Evolutionary conservation across 2,888 invertebrate genomes (phyloP), one percentile per base, ranked within the genome.

Genomic region (Epinotia demarniana): DNA sequence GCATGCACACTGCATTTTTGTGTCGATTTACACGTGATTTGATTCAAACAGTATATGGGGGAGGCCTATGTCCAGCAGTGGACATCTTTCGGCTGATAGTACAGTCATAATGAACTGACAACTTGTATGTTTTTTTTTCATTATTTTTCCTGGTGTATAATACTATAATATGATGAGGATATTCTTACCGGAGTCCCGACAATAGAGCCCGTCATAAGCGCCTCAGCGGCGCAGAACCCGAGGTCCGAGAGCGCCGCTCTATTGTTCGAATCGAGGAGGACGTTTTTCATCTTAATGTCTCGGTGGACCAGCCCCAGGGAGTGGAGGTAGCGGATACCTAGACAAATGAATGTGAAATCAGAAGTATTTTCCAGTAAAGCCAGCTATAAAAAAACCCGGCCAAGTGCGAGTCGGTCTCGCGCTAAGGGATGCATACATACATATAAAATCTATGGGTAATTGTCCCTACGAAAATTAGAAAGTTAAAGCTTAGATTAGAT

Each of bases 241-340:
- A 98, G 95, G 92, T 98, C 98, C 0, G 98, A 97, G 18, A 98
- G 93, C 84, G 98, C 96, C 0, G 97, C 98, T 62, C 98, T 95
- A 84, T 96, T 96, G 0, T 93, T 84, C 0, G 88, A 89, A 90
- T 98, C 98, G 79, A 98, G 92, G 87, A 98, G 91, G 27, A 98
- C 98, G 91, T 98, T 98, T 92, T 98, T 98, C 82, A 98, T 93
- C 90, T 98, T 98, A 76, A 98, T 97, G 89, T 98, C 98, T 78
- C 98, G 95, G 88, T 98, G 98, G 4, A 98, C 97, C 9, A 98
- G 95, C 0, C 98, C 98, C 85, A 97, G 96, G 1, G 97, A 97
- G 91, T 98, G 98, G 6, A 98, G 95, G 92, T 97, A 98, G 67
- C 98, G 95, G 83, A 98, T 97, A 4, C 98, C 94, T 94, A 84